Evolutionary conservation across 2,888 invertebrate genomes (phyloP).

Genomic region (Platycnemis pennipes): DNA sequence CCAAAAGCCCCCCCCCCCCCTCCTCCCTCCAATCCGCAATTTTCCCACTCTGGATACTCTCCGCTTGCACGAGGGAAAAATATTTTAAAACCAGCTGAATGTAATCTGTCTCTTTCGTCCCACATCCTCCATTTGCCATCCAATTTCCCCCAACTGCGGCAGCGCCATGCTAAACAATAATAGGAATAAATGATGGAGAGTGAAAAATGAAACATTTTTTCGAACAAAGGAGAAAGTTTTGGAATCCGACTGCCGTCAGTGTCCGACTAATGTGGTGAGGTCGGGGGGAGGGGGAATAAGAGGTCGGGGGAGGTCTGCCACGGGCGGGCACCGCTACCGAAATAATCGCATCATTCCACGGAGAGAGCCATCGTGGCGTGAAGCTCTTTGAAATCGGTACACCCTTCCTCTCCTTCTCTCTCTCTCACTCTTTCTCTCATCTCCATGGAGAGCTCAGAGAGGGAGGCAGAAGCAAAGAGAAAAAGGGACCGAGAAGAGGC

Average conservation of each 20-base stretch:
- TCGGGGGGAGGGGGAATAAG: background rate
- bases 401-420: background rate
- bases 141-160: background rate
- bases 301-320: constrained; percentile 1
- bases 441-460: constrained; percentile 17
- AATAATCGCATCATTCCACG: constrained; percentile 66
- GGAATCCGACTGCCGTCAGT: background rate
- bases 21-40: constrained; percentile 21
- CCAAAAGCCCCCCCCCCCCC: background rate
- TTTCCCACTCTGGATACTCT: constrained; percentile 5
- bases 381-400: constrained; percentile 62
- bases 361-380: constrained; percentile 57
- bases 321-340: constrained; percentile 33
- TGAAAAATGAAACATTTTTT: background rate
- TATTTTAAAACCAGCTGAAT: background rate
- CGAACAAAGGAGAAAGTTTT: background rate
- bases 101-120: background rate
- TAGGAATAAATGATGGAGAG: constrained; percentile 22
- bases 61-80: background rate
- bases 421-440: background rate
- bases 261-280: background rate
- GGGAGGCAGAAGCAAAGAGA: background rate
- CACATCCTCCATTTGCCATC: background rate
- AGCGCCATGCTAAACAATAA: constrained; percentile 37
- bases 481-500: background rate